Conservation (phyloP, 2,888 invertebrate species). For the Dasypolia templi region DNA sequence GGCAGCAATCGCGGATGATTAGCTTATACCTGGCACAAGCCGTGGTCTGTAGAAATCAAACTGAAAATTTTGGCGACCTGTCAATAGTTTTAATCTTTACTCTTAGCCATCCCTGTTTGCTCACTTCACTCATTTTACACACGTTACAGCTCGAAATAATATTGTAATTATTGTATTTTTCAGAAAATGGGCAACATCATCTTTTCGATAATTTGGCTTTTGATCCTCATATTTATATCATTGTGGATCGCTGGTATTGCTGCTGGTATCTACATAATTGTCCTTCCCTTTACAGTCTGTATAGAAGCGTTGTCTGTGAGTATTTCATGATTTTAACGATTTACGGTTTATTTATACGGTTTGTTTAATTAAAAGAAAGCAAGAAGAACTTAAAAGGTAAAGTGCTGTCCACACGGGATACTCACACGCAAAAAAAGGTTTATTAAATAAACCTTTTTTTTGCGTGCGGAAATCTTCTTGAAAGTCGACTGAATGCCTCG, state of each 20-base stretch:
- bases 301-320: slow-evolving; percentile 92
- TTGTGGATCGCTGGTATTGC: slow-evolving; percentile 93
- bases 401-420: no score
- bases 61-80: no score
- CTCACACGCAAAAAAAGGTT: no score
- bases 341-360: no score
- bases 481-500: no score
- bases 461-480: no score
- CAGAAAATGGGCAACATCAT: slow-evolving; percentile 29
- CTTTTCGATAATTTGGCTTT: slow-evolving; percentile 12
- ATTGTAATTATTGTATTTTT: slow-evolving; percentile 6
- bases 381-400: no score
- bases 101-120: neutral
- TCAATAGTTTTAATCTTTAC: neutral
- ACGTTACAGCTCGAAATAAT: neutral
- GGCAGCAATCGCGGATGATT: neutral
- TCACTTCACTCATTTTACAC: no score
- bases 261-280: slow-evolving; percentile 92
- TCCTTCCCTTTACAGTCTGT: slow-evolving; percentile 93
- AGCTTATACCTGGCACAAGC: neutral
- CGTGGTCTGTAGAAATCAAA: neutral
- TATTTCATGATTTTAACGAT: slow-evolving; percentile 49
- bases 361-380: no score
- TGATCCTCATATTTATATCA: slow-evolving; percentile 91
- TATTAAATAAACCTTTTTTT: no score